Evolutionary conservation across 37 sponge, comb jelly and placozoan species (phyloP), one percentile per base, ranked within the genome.

Genomic region (Chondrilla cf. caribensis): DNA sequence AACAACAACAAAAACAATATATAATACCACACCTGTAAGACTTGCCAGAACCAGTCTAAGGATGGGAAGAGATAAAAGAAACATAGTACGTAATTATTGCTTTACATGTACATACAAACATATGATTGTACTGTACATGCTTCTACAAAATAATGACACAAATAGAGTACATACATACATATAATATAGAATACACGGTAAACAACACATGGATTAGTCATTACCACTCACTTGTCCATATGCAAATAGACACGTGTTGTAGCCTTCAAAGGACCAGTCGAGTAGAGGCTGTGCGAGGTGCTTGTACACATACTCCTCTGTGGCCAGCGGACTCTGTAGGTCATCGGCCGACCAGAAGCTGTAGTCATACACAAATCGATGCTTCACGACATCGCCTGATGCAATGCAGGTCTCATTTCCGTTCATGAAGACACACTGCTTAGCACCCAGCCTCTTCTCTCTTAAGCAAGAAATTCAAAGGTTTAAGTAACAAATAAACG

Each of bases 41-140:
- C 57, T 94, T 94, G 24, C 95, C 95, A 25, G 95, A 94, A 14
- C 95, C 95, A 80, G 95, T 94, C 92, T 94, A 73, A 86, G 31
- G 64, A 15, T 19, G 29, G 64, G 15, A n/a, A 15, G 64, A 62
- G 64, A 62, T 17, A 55, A 55, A 55, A 55, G 57, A 55, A 17
- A 19, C 11, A 55, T 11, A 55, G 17, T 55, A 55, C 11, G 17
- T 55, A 19, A 17, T 11, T 55, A 55, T 55, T 55, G 57, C n/a
- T n/a, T n/a, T n/a, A n/a, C n/a, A n/a, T n/a, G n/a, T n/a, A n/a
- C n/a, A n/a, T n/a, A n/a, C n/a, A n/a, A n/a, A n/a, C n/a, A n/a
- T n/a, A n/a, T n/a, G n/a, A n/a, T n/a, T n/a, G n/a, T n/a, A n/a
- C n/a, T n/a, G n/a, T n/a, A n/a, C n/a, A n/a, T n/a, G n/a, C n/a